A percentile compares a stretch with the other conserved stretches of the same genome.
phyloP scores from a whole-genome alignment of 2,888 invertebrate genomes.

The Rhagonycha fulva region DNA sequence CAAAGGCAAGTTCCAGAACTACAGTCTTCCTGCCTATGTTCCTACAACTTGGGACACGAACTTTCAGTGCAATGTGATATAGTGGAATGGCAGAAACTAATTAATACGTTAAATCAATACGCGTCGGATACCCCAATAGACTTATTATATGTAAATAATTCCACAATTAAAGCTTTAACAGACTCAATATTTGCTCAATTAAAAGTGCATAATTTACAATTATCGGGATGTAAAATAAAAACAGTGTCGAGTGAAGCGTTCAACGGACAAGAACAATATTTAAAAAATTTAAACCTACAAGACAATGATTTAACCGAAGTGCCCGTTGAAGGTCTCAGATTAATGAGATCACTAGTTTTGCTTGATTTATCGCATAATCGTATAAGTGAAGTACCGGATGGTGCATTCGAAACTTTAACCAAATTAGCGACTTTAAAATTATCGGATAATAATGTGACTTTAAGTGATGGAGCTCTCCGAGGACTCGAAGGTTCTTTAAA shows the following conservation, averaged over 20 bases:
- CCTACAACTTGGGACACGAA: constrained; percentile 82
- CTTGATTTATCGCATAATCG: constrained; percentile 85
- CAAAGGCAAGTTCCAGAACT: constrained; percentile 73
- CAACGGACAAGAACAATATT: constrained; percentile 76
- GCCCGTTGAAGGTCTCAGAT: constrained; percentile 73
- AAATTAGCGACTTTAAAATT: constrained; percentile 81
- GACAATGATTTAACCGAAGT: constrained; percentile 81
- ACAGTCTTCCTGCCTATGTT: constrained; percentile 85
- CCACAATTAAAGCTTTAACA: constrained; percentile 70
- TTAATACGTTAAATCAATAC: constrained; percentile 73
- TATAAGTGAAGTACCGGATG: constrained; percentile 71
- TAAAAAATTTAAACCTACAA: constrained; percentile 84
- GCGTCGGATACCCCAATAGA: constrained; percentile 73
- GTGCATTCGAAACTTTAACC: constrained; percentile 73
- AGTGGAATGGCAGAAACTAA: constrained; percentile 78
- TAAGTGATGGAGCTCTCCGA: constrained; percentile 71
- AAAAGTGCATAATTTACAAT: constrained; percentile 79
- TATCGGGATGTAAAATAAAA: constrained; percentile 80
- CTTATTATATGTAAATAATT: constrained; percentile 87
- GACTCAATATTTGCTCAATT: constrained; percentile 72
- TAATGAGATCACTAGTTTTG: constrained; percentile 72
- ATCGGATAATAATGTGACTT: constrained; percentile 83
- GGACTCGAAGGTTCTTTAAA: constrained; percentile 82
- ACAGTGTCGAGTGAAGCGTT: constrained; percentile 76
- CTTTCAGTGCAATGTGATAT: constrained; percentile 90